Base-by-base conservation (phyloP, 2,888 invertebrate species). In the Agrotis clavis region DNA sequence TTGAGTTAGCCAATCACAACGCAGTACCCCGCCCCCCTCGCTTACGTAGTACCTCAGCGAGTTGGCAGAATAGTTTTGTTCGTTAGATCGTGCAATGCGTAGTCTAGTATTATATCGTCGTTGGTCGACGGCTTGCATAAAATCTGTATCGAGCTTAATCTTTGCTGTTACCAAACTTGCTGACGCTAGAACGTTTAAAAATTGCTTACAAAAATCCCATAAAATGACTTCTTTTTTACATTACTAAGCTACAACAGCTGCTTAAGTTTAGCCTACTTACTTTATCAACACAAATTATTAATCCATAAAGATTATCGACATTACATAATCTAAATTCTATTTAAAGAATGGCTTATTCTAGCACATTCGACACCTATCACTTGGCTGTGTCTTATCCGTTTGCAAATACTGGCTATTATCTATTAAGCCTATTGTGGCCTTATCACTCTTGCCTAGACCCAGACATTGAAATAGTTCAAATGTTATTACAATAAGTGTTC, bases 371-470 rank as follows among this genome's bases (percentile, higher is more conserved):
- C 45, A 16, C 60, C 45, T 62, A 67, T 64, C 64, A 65, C 60
- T 61, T n/a, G 14, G n/a, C 19, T 18, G 16, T 50, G 59, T 47
- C 51, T 73, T 79, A 79, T 82, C 67, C 11, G 61, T 72, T 67
- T 54, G 56, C 21, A 54, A 48, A 48, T 64, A 67, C 13, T 50
- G 14, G 25, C 11, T 45, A 25, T 13, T 59, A n/a, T 13, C 13
- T 69, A 9, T n/a, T 41, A 18, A 48, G 21, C n/a, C 13, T 50
- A 50, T 50, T 25, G 41, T n/a, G 14, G 11, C 14, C n/a, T 72
- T 82, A 79, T 71, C 66, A 18, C 50, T 21, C 21, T 14, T 25
- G 45, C 60, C 75, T 65, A 79, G 72, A 69, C 81, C 48, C 9
- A 59, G 69, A 65, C 72, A 78, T 54, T 61, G 19, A 69, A 59